Base-by-base conservation (phyloP, 2,113 vertebrate genomes). In the Eleginops maclovinus region DNA sequence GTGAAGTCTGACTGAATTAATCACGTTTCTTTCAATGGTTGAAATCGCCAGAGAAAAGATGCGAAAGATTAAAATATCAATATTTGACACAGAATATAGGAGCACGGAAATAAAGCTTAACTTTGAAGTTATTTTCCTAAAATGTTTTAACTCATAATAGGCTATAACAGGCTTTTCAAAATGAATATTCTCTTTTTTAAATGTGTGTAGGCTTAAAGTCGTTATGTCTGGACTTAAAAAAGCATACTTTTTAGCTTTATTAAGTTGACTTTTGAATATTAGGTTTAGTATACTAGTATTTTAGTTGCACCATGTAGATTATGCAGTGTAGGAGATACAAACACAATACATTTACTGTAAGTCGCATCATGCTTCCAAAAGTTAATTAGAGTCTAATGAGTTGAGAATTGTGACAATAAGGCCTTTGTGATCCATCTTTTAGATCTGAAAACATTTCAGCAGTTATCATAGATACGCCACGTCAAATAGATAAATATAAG, bases 1-100 rank as follows among this genome's bases (percentile, higher is more conserved):
- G 90, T 87, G 74, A 86, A 88, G 84, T 92, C 86, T 82, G 81
- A 86, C 75, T 87, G 91, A 83, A 94, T 91, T 86, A 85, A 92
- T 87, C 78, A 47, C 75, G 73, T 92, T 91, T 87, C 78, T 81
- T 85, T 88, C 59, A 86, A 56, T 83, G 81, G 84, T 81, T 74
- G n/a, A 80, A 89, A 73, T 72, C 72, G 67, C 2, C 64, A 59
- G 64, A 76, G 67, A 78, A 43, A 65, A 80, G 54, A 72, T 58
- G 44, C 24, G 19, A 68, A 24, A 36, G 28, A 60, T 69, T 16
- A 3, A 31, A 31, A 54, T 66, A 50, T 67, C 9, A 4, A 75
- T 22, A 9, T 65, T 24, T 56, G 28, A 9, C 47, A 15, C 14
- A 36, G 31, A 50, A 61, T 36, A n/a, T n/a, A n/a, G 19, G 19